Percentiles rank a stretch among this genome's conserved stretches.
phyloP scores from a whole-genome alignment of 2,888 invertebrate species.

The Trimorus sp. region DNA sequence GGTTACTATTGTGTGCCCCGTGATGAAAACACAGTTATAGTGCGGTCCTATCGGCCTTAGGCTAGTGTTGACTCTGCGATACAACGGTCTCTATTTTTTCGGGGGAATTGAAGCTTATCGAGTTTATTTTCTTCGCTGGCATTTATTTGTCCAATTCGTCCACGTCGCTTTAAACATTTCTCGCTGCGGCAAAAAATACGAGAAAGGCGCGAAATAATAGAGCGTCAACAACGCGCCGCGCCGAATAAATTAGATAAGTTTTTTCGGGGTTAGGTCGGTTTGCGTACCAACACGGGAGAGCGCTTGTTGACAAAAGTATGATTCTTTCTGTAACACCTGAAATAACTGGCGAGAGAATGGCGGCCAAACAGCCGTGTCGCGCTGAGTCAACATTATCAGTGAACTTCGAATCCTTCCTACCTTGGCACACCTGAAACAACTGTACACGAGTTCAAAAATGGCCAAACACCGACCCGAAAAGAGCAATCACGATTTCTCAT shows the following conservation, averaged over 20 bases:
- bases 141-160: not conserved
- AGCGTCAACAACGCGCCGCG: not conserved
- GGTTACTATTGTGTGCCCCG: slow-evolving; percentile 52
- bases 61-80: slow-evolving; percentile 56
- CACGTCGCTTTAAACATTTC: too few species aligned
- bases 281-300: slow-evolving; percentile 55
- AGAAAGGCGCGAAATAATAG: not conserved
- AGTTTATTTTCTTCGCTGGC: slow-evolving; percentile 28
- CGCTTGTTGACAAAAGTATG: slow-evolving; percentile 74
- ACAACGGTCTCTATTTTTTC: slow-evolving; percentile 40
- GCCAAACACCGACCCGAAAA: too few species aligned
- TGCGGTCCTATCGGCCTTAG: slow-evolving; percentile 61
- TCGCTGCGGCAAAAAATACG: too few species aligned
- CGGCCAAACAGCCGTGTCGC: slow-evolving; percentile 75
- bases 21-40: slow-evolving; percentile 63
- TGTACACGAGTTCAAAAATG: too few species aligned
- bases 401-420: slow-evolving; percentile 68
- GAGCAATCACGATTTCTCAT: too few species aligned
- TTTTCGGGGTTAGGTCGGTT: slow-evolving; percentile 66
- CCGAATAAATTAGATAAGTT: slow-evolving; percentile 30
- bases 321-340: slow-evolving; percentile 74
- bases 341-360: slow-evolving; percentile 75
- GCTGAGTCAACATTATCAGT: slow-evolving; percentile 75
- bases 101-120: slow-evolving; percentile 43
- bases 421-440: slow-evolving; percentile 66